phyloP scores from a whole-genome alignment of 1,140 invertebrate species.

The Thaumatotibia leucotreta region DNA sequence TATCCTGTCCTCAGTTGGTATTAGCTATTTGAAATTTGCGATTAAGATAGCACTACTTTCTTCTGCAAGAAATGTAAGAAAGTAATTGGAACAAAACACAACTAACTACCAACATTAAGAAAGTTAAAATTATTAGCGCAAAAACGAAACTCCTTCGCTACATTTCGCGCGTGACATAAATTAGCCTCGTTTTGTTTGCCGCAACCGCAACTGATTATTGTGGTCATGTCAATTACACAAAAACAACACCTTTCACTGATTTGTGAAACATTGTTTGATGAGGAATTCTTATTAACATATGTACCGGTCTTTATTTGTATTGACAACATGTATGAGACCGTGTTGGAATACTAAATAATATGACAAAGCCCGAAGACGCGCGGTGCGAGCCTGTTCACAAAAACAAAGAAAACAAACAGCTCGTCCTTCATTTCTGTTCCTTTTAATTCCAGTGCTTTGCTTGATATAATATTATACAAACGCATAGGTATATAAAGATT shows the following conservation, averaged over 20 bases:
- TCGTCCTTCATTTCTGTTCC: background rate
- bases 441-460: background rate
- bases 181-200: constrained; percentile 8
- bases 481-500: background rate
- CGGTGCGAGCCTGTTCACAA: background rate
- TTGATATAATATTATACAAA: background rate
- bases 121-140: background rate
- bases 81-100: background rate
- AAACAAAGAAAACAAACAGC: background rate
- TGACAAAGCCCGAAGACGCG: constrained; percentile 2
- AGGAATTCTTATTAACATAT: constrained; percentile 3
- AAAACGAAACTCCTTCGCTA: background rate
- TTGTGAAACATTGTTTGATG: background rate
- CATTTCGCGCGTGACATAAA: constrained; percentile 3
- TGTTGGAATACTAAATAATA: constrained; percentile 4
- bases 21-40: background rate
- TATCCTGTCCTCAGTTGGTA: background rate
- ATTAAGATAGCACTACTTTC: too few relatives aligned
- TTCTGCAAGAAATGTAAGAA: too few relatives aligned
- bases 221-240: constrained; percentile 11
- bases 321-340: constrained; percentile 2
- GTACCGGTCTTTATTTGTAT: constrained; percentile 7
- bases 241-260: constrained; percentile 8
- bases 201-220: constrained; percentile 1
- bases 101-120: background rate